Percentiles rank a stretch among this genome's conserved stretches.
Evolutionary conservation across 1,140 invertebrate genomes (phyloP).

Genomic region (Apis mellifera): DNA sequence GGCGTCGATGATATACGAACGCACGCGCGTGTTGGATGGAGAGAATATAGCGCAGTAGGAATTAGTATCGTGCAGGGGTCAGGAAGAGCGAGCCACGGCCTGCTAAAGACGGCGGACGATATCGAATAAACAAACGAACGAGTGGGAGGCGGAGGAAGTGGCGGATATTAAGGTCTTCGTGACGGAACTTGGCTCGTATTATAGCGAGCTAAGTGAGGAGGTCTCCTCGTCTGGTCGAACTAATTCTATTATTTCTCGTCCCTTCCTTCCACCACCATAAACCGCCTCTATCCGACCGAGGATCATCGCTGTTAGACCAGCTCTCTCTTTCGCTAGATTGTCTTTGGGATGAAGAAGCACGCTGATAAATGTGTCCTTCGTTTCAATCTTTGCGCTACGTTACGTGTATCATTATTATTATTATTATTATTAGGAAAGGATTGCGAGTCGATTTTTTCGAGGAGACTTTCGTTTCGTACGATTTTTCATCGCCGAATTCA

Average conservation of each 20-base stretch:
- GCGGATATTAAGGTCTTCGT: constrained; percentile 72
- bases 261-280: constrained; percentile 48
- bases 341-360: constrained; percentile 19
- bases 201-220: constrained; percentile 64
- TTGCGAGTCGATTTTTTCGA: not conserved
- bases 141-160: constrained; percentile 71
- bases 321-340: constrained; percentile 25
- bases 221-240: constrained; percentile 66
- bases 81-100: constrained; percentile 46
- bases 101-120: constrained; percentile 63
- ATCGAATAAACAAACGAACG: constrained; percentile 73
- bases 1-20: not conserved
- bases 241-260: constrained; percentile 66
- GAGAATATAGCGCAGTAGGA: constrained; percentile 15
- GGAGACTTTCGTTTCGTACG: not conserved
- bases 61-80: constrained; percentile 58
- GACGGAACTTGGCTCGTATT: constrained; percentile 70
- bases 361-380: constrained; percentile 43
- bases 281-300: constrained; percentile 38
- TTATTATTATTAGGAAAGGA: not conserved
- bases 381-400: constrained; percentile 9
- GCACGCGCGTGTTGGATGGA: not conserved
- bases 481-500: no score
- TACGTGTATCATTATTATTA: no score
- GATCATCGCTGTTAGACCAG: constrained; percentile 46